phyloP scores from a whole-genome alignment of 2,113 vertebrate species.

The Pungitius pungitius region DNA sequence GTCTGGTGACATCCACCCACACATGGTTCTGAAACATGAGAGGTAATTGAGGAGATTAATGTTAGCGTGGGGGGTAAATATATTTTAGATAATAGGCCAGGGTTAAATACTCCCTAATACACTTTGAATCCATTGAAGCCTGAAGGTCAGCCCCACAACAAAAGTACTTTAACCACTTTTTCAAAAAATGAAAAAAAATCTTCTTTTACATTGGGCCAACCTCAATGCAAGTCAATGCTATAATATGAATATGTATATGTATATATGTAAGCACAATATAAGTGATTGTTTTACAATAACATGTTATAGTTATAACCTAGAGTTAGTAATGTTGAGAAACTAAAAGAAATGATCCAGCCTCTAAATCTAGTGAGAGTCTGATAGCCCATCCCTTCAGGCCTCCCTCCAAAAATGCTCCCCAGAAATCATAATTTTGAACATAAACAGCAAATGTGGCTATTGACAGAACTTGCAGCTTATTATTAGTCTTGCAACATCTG shows the following conservation, averaged over 20 bases:
- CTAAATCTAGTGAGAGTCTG: not conserved
- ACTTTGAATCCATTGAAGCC: not conserved
- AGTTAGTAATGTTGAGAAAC: too few species aligned
- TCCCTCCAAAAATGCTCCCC: too few species aligned
- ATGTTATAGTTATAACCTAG: not conserved
- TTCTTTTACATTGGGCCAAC: not conserved
- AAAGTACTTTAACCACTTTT: not conserved
- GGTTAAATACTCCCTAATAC: not conserved
- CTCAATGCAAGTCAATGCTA: not conserved
- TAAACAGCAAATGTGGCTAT: too few species aligned
- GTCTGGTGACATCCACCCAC: constrained; percentile 90
- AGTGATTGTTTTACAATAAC: not conserved
- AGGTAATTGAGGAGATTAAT: constrained; percentile 6
- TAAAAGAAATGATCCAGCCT: not conserved
- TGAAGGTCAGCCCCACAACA: not conserved
- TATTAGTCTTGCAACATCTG: too few species aligned
- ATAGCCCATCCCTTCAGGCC: not conserved
- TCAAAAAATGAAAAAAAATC: too few species aligned
- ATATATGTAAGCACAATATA: not conserved
- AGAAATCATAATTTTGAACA: too few species aligned
- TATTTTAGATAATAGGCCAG: not conserved
- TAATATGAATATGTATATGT: not conserved
- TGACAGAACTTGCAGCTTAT: not conserved
- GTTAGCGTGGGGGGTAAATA: not conserved
- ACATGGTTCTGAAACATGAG: constrained; percentile 84